Conservation (phyloP, 1,140 invertebrate species). For the Acromyrmex heyeri region DNA sequence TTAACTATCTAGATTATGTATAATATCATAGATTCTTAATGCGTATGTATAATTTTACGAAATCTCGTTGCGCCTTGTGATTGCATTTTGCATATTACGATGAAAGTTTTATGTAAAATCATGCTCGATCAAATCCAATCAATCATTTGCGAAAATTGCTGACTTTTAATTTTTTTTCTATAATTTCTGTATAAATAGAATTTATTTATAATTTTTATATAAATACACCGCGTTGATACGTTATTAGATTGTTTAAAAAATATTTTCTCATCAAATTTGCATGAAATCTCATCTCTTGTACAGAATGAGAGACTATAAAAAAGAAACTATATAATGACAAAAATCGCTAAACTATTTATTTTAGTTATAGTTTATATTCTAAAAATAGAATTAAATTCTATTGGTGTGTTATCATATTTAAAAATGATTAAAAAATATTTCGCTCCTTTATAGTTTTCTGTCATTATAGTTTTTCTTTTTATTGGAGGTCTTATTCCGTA, state of each 20-base stretch:
- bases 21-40: neutral
- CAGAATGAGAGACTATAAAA: too few species aligned
- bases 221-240: neutral
- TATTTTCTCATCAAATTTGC: too few species aligned
- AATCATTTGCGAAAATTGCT: neutral
- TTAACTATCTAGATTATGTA: neutral
- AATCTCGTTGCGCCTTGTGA: neutral
- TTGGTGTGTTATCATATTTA: neutral
- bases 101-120: constrained; percentile 17
- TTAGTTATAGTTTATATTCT: too few species aligned
- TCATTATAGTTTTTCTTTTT: neutral
- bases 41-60: neutral
- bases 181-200: too few species aligned
- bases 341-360: too few species aligned
- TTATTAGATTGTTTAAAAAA: too few species aligned
- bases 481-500: neutral
- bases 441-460: neutral
- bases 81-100: neutral
- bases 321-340: too few species aligned
- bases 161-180: too few species aligned
- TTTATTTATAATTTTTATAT: too few species aligned
- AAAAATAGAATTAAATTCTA: neutral
- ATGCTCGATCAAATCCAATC: neutral
- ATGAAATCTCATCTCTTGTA: too few species aligned
- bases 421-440: neutral